Base-by-base conservation (phyloP, 1,140 invertebrate species). In the Drosophila sucinea region DNA sequence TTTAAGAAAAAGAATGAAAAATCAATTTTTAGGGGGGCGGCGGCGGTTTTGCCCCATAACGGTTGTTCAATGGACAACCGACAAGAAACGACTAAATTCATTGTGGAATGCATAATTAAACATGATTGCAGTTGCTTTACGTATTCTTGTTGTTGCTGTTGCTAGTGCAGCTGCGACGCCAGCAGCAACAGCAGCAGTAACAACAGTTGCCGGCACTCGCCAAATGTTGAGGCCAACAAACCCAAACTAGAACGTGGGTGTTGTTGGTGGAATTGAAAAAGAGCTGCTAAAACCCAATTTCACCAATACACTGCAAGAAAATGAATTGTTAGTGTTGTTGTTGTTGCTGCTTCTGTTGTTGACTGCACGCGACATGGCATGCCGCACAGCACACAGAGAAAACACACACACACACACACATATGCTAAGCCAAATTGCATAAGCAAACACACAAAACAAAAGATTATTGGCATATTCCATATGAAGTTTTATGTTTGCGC, bases 221-320 rank as follows among this genome's bases (percentile, higher is more conserved):
- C 56, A 35, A 54, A 44, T 51, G 55, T 74, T 57, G 79, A 44
- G 85, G 85, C 74, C 84, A 87, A 87, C 71, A 89, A 89, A 87
- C 84, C 57, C 68, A 64, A 87, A 81, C 81, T 87, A 84, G 84
- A 87, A 87, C 84, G 84, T 87, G 84, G 84, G 84, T 83, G 84
- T 83, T 89, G 73, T 51, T 51, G 44, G 17, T 51, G 44, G 61
- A 83, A 87, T 89, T 87, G 80, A 87, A 89, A 77, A 89, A 47
- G 32, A 47, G 55, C 80, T 80, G 44, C 44, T 51, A 51, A 87
- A 87, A 80, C 84, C 80, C 84, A 87, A 87, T 84, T 87, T 89
- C 84, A 87, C 84, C 80, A 67, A 83, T 65, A 66, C 64, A 78
- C 65, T 62, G 67, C 67, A 79, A 71, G 70, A 74, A 67, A 57